Evolutionary conservation across 2,797 vertebrate species (phyloP), one percentile per base, ranked within the genome.

Genomic region (Aphelocoma californica): DNA sequence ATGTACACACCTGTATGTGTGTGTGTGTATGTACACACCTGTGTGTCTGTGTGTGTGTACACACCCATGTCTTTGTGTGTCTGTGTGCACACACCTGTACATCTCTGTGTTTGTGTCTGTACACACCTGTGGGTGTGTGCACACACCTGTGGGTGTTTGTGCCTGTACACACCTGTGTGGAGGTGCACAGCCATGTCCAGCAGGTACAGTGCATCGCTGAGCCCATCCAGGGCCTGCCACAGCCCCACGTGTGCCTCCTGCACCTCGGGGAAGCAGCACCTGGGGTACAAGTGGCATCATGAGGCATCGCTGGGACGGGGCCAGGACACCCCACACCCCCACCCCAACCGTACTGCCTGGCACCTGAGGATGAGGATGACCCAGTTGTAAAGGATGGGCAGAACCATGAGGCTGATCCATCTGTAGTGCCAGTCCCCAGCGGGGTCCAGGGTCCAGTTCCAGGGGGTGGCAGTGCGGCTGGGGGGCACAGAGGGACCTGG

Each of bases 341-440:
- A 15, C 44, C n/a, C 57, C 2, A 5, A 5, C 11, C 14, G 40
- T 9, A 2, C 38, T 11, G 16, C 48, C 32, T 4, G 16, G 72
- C 58, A 99, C 99, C 99, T 99, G 97, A 98, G 98, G 92, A 99
- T 98, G 67, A 99, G 97, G 94, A 99, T 97, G 53, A 99, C 98
- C 97, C 98, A 98, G 97, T 99, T 99, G 97, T 99, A 99, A 86
- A 99, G 97, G 57, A 99, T 78, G 44, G 99, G 99, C 12, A 98
- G 94, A 62, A 97, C 97, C 98, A 99, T 99, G 12, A 98, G 77
- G 92, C 98, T 98, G 57, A 99, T 96, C 99, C 99, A 99, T 45
- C 97, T 34, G 69, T 98, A 99, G 93, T 99, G 99, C 96, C 98
- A 98, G 24, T 98, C 97, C 4, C 98, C 98, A 2, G 99, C 98